A percentile compares a stretch with the other conserved stretches of the same genome.
Conservation (phyloP, 64 coral and sea anemone genomes). For the Exaiptasia diaphana region DNA sequence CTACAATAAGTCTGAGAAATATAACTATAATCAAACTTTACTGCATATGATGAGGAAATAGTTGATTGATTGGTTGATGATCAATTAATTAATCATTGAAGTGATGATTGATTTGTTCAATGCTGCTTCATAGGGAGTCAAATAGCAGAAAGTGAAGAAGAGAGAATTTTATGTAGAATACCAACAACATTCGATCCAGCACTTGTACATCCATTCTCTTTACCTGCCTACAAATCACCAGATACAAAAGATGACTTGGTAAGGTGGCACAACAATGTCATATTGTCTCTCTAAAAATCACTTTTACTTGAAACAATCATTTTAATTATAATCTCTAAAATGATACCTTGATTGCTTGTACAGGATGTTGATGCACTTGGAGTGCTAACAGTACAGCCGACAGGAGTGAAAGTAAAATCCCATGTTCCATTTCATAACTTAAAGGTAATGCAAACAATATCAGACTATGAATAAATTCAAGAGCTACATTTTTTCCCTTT, state of each 20-base stretch:
- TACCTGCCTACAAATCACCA: conserved; percentile 83
- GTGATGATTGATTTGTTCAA: no score
- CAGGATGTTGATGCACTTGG: conserved; percentile 87
- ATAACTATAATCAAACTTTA: no score
- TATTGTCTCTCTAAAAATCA: background rate
- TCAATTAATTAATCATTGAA: no score
- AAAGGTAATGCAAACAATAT: conserved; percentile 82
- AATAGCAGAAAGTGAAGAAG: conserved; percentile 75
- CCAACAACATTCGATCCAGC: conserved; percentile 20
- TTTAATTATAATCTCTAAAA: no score
- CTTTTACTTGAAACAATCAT: no score
- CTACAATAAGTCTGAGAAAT: no score
- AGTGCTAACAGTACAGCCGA: conserved; percentile 68
- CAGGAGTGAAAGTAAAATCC: conserved; percentile 71
- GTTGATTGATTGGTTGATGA: no score
- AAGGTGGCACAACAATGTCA: background rate
- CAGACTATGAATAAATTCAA: background rate
- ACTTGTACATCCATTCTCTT: conserved; percentile 58
- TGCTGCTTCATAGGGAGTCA: conserved; percentile 70
- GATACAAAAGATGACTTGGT: conserved; percentile 93
- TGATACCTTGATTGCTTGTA: background rate
- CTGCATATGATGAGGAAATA: no score
- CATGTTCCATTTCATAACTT: conserved; percentile 85
- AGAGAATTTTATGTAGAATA: conserved; percentile 63
- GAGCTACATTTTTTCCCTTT: background rate